A percentile compares a stretch with the other conserved stretches of the same genome.
Evolutionary conservation across 2,888 invertebrate genomes (phyloP).

Genomic region (Prosapia bicincta): DNA sequence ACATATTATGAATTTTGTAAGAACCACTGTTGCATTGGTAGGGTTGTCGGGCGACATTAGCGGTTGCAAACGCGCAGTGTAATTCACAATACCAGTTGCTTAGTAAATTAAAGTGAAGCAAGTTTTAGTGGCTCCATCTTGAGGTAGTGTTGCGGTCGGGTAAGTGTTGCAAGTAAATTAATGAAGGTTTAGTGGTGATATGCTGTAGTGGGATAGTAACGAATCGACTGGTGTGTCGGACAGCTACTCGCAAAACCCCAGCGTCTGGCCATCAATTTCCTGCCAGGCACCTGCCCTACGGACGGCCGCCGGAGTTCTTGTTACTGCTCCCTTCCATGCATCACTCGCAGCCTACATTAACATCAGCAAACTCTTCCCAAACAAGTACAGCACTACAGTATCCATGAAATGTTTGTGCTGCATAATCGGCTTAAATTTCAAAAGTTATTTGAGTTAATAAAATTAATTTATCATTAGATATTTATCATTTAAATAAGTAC

Average conservation of each 20-base stretch:
- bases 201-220: neutral
- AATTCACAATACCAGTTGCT: neutral
- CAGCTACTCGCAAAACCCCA: neutral
- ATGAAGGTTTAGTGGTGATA: neutral
- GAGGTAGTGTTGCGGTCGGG: neutral
- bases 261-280: neutral
- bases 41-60: too few species aligned
- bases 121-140: neutral
- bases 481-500: too few species aligned
- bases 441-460: too few species aligned
- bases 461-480: too few species aligned
- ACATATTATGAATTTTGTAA: too few species aligned
- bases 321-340: neutral
- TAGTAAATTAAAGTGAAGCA: neutral
- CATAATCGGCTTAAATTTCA: too few species aligned
- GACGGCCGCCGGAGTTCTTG: neutral
- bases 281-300: neutral
- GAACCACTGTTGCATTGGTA: too few species aligned
- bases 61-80: too few species aligned
- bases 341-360: neutral
- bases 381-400: too few species aligned
- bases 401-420: too few species aligned
- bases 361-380: neutral
- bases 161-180: conserved; percentile 2
- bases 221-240: neutral